Base-by-base conservation (phyloP, 2,888 invertebrate genomes). In the Scaptomyza caliginosa region DNA sequence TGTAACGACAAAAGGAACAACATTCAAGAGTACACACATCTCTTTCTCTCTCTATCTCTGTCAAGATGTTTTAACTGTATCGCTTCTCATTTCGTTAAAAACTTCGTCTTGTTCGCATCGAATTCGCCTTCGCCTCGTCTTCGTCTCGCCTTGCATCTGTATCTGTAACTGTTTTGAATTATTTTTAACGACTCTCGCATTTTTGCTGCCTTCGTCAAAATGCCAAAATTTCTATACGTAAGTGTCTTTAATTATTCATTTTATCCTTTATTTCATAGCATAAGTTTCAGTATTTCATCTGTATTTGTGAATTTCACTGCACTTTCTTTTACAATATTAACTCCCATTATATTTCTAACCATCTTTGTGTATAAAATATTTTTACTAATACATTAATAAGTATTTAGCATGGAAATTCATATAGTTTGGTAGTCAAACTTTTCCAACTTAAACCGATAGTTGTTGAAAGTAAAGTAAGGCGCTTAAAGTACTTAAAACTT, bases 141-240 rank as follows among this genome's bases (percentile, higher is more conserved):
- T 62, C 65, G 48, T 30, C 32, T 56, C 49, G 75, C 45, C 55
- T 39, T 50, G 59, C 71, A 69, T 76, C 56, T 54, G 42, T 54
- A 69, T 76, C 52, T 54, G 49, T 76, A 60, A 57, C 77, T 73
- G 60, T 73, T 76, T 21, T 48, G 57, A 73, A 28, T 45, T 17
- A 13, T 34, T 34, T 49, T 54, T 62, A 34, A 63, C 54, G 58
- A 42, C 28, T 42, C 42, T 68, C 36, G 39, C 46, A 48, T 58
- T 39, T 38, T 4, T 16, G 49, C 28, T 43, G 19, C 19, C 16
- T 24, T 38, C 58, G 36, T 55, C 57, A 55, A 39, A 34, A 38
- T 57, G 56, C 48, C 54, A 52, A 58, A 57, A 13, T 19, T 4
- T 19, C 23, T 36, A 46, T 10, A 72, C 73, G 74, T 74, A 74